Conservation (phyloP, 2,888 invertebrate species). For the Ferrisia virgata region DNA sequence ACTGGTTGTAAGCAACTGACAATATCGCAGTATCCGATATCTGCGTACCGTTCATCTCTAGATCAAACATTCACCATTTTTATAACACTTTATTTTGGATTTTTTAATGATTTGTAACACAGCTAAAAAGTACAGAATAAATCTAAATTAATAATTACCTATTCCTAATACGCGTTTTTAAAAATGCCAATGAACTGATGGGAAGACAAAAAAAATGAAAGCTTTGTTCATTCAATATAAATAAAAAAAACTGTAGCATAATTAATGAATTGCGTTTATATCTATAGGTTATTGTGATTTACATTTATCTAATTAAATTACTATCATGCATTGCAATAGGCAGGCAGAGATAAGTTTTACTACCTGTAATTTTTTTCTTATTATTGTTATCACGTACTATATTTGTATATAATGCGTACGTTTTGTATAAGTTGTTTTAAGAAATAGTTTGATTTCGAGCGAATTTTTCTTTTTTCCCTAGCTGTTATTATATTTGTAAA, state of each 20-base stretch:
- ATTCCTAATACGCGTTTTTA: not conserved
- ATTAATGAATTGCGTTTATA: not conserved
- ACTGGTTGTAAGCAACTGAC: too few relatives aligned
- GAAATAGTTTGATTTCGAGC: not conserved
- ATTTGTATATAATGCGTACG: not conserved
- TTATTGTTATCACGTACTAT: not conserved
- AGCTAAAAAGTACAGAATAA: not conserved
- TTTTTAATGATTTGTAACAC: not conserved
- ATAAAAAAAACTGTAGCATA: not conserved
- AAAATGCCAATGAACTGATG: not conserved
- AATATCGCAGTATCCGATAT: too few relatives aligned
- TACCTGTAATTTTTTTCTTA: constrained; percentile 5
- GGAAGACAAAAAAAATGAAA: not conserved
- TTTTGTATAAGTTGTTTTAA: not conserved
- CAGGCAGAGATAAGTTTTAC: too few relatives aligned
- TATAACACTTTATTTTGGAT: not conserved
- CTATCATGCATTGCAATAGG: not conserved
- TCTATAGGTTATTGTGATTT: constrained; percentile 16
- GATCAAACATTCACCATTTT: not conserved
- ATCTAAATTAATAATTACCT: not conserved
- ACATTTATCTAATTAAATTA: not conserved
- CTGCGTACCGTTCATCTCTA: too few relatives aligned
- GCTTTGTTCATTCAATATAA: not conserved
- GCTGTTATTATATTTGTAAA: not conserved
- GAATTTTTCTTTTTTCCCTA: not conserved